phyloP scores from a whole-genome alignment of 1,140 invertebrate genomes.

The Goniozus legneri region DNA sequence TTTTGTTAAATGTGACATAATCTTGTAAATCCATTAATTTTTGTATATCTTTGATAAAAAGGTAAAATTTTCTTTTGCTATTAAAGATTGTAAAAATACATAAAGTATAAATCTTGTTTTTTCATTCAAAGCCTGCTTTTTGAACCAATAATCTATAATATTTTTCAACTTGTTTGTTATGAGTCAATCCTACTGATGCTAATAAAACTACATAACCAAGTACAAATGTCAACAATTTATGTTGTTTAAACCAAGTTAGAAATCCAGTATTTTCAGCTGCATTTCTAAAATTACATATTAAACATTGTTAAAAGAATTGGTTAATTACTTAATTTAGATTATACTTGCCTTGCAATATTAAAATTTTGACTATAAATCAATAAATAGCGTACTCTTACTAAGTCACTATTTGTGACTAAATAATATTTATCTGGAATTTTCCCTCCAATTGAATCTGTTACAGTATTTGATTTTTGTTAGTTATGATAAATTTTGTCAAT shows the following conservation, averaged over 20 bases:
- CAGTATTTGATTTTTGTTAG: too few species aligned
- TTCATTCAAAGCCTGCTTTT: slow-evolving; percentile 44
- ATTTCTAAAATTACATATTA: slow-evolving; percentile 29
- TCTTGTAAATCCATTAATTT: too few species aligned
- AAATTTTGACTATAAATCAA: slow-evolving; percentile 66
- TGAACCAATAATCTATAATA: slow-evolving; percentile 48
- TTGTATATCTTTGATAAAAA: background rate
- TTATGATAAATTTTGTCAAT: too few species aligned
- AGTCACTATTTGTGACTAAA: slow-evolving; percentile 71
- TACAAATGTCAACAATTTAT: slow-evolving; percentile 52
- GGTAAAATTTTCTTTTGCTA: background rate
- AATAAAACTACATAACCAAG: slow-evolving; percentile 50
- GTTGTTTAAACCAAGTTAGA: slow-evolving; percentile 46
- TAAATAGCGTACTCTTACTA: slow-evolving; percentile 73
- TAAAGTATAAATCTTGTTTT: background rate
- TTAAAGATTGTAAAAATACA: slow-evolving; percentile 6
- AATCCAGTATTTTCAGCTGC: slow-evolving; percentile 31
- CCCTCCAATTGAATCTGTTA: slow-evolving; percentile 52
- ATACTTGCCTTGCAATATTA: slow-evolving; percentile 31
- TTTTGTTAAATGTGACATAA: too few species aligned
- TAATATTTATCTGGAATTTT: slow-evolving; percentile 70
- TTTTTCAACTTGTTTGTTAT: slow-evolving; percentile 49
- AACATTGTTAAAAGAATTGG: slow-evolving; percentile 3
- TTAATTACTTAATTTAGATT: background rate
- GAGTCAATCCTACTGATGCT: slow-evolving; percentile 48